These are phyloP conservation scores for Opisthograptis luteolata DNA, from an alignment of 2,888 invertebrate genomes.

Conservation along the genomic window DNA sequence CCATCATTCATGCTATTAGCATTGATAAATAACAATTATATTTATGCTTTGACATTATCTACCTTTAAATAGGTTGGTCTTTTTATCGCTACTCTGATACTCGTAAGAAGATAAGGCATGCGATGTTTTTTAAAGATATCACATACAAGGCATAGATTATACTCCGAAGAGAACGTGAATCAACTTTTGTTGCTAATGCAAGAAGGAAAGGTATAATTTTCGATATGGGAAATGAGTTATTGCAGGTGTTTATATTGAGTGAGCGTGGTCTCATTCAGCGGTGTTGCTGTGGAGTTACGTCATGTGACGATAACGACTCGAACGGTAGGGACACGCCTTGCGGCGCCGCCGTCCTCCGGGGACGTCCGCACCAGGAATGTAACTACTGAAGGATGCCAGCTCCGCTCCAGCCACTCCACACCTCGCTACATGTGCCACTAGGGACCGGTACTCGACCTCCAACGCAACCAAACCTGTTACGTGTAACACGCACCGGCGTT, in stretches of 20 bases:
- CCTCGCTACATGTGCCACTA: conserved; percentile 73
- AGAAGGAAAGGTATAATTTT: conserved; percentile 20
- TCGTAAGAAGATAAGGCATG: conserved; percentile 57
- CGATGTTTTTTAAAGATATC: conserved; percentile 48
- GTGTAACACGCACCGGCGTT: conserved; percentile 67
- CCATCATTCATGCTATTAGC: conserved; percentile 23
- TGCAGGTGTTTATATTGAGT: conserved; percentile 52
- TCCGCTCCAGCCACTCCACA: conserved; percentile 56
- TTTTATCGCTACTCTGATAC: conserved; percentile 60
- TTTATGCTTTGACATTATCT: conserved; percentile 48
- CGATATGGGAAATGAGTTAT: conserved; percentile 23
- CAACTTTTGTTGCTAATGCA: conserved; percentile 22
- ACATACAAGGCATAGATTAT: conserved; percentile 40
- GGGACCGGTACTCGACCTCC: conserved; percentile 80
- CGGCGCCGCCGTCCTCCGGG: conserved; percentile 74
- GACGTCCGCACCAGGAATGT: conserved; percentile 70
- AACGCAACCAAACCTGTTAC: conserved; percentile 82
- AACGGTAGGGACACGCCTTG: conserved; percentile 78
- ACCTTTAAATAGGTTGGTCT: conserved; percentile 39
- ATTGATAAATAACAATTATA: conserved; percentile 38
- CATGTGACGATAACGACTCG: conserved; percentile 74
- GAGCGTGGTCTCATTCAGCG: conserved; percentile 42
- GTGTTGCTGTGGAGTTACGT: conserved; percentile 74
- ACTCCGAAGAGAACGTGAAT: conserved; percentile 34
- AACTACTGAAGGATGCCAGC: conserved; percentile 30